phyloP scores from a whole-genome alignment of 2,797 vertebrate genomes.

The Myripristis jacobus region DNA sequence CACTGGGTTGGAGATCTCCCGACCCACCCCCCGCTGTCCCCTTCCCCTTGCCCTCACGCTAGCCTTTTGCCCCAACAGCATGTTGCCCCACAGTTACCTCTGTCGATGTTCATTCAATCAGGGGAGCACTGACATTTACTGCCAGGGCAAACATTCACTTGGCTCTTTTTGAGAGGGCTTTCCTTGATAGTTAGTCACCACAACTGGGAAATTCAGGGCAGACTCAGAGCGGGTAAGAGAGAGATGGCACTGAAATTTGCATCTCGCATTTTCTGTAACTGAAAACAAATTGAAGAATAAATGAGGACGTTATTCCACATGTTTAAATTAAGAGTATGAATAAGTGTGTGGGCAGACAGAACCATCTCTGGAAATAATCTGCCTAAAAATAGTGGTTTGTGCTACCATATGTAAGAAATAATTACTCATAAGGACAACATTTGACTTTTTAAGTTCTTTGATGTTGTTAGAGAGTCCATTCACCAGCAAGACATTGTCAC shows the following conservation, averaged over 20 bases:
- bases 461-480: conserved; percentile 23
- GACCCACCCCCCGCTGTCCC: too few relatives aligned
- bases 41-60: not conserved
- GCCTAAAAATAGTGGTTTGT: too few relatives aligned
- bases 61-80: conserved; percentile 26
- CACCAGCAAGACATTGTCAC: conserved; percentile 6
- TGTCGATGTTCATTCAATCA: conserved; percentile 72
- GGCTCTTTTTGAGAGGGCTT: conserved; percentile 43
- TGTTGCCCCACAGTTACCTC: conserved; percentile 68
- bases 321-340: too few relatives aligned
- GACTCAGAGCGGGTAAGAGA: conserved; percentile 37
- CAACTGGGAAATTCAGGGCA: conserved; percentile 59
- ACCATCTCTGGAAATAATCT: too few relatives aligned
- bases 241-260: conserved; percentile 12
- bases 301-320: too few relatives aligned
- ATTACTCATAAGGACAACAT: too few relatives aligned
- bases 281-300: too few relatives aligned
- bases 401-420: too few relatives aligned
- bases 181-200: conserved; percentile 61
- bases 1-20: conserved; percentile 54
- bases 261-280: too few relatives aligned
- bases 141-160: conserved; percentile 41
- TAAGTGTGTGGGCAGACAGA: too few relatives aligned
- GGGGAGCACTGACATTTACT: conserved; percentile 81
- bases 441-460: too few relatives aligned